These are phyloP conservation scores for Pyrgilauda ruficollis DNA, from an alignment of 2,113 vertebrate species.

Conservation along the genomic window DNA sequence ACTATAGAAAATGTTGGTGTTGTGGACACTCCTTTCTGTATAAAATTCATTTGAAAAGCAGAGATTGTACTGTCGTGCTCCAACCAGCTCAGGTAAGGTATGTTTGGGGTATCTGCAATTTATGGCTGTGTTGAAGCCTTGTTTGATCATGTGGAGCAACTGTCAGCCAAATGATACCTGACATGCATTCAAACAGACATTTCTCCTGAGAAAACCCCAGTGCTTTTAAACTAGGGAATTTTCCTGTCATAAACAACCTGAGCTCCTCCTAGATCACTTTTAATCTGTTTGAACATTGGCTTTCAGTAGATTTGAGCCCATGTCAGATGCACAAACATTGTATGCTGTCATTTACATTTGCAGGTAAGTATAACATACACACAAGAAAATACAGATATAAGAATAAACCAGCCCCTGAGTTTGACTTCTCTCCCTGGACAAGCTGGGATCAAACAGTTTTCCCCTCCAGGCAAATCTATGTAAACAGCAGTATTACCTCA, in stretches of 20 bases:
- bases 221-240: not conserved
- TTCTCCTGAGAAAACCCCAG: not conserved
- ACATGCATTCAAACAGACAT: not conserved
- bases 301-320: not conserved
- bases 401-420: not conserved
- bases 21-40: fast-evolving
- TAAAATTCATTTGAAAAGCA: not conserved
- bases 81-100: not conserved
- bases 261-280: not conserved
- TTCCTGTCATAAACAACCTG: not conserved
- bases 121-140: not conserved
- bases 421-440: not conserved
- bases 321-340: not conserved
- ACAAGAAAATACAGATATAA: not conserved
- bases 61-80: not conserved
- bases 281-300: not conserved
- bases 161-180: not conserved
- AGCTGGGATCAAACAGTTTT: not conserved
- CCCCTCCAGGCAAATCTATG: not conserved
- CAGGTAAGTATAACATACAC: not conserved
- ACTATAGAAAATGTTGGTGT: not conserved
- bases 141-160: not conserved
- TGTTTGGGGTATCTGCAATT: not conserved
- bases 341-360: not conserved
- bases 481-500: constrained; percentile 78